phyloP scores from a whole-genome alignment of 2,113 vertebrate species.

The Lepisosteus oculatus region DNA sequence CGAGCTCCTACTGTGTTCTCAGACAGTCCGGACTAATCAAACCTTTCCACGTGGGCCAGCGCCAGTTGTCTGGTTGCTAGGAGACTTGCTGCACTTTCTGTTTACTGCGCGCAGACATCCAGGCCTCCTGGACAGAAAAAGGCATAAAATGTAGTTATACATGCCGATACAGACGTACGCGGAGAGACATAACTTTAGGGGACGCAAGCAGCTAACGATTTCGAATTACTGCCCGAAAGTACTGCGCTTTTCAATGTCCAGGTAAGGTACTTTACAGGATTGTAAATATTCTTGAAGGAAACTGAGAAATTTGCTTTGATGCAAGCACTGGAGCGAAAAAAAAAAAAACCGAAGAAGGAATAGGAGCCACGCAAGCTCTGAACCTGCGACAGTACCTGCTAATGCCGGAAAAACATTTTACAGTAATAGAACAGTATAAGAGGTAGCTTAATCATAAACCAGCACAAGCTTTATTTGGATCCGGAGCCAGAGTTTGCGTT shows the following conservation, averaged over 20 bases:
- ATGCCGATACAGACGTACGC: too few species aligned
- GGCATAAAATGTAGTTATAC: not conserved
- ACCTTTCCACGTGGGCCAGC: slow-evolving; percentile 12
- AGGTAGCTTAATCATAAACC: too few species aligned
- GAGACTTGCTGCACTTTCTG: slow-evolving; percentile 15
- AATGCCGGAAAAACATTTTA: too few species aligned
- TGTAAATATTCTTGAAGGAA: not conserved
- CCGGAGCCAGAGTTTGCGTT: too few species aligned
- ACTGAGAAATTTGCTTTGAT: not conserved
- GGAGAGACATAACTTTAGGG: too few species aligned
- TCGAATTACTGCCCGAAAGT: not conserved
- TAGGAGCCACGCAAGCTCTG: too few species aligned
- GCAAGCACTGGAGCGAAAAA: not conserved
- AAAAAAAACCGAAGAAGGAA: too few species aligned
- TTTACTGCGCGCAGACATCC: slow-evolving; percentile 6
- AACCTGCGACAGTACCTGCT: too few species aligned
- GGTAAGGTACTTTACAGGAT: not conserved
- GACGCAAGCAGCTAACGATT: slow-evolving; percentile 9
- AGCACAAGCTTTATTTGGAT: too few species aligned
- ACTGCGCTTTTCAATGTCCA: too few species aligned
- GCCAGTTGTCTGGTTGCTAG: slow-evolving; percentile 35
- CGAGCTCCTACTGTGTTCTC: too few species aligned
- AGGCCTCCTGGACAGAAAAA: slow-evolving; percentile 6
- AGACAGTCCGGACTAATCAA: not conserved
- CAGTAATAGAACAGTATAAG: too few species aligned